Percentiles rank a stretch among this genome's conserved stretches.
Evolutionary conservation across 2,888 invertebrate species (phyloP).

Genomic region (Perizoma flavofasciatum): DNA sequence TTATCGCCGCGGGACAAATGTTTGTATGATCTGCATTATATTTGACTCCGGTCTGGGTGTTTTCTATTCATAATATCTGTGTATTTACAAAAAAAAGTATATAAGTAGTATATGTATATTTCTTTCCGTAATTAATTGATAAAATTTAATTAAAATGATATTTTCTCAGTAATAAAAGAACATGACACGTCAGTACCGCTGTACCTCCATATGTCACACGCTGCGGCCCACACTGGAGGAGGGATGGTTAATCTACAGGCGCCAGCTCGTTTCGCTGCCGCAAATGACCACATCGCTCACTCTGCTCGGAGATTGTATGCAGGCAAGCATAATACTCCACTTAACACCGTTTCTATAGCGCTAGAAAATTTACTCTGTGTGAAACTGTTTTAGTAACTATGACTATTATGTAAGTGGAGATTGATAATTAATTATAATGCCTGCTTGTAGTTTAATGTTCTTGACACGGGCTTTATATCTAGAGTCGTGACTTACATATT

Average conservation of each 20-base stretch:
- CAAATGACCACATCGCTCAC: constrained; percentile 87
- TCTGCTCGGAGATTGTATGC: constrained; percentile 87
- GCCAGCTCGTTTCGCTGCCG: constrained; percentile 85
- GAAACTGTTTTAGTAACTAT: constrained; percentile 6
- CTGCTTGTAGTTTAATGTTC: constrained; percentile 14
- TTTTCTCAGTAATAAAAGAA: constrained; percentile 74
- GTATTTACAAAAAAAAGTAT: no score
- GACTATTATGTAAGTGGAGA: constrained; percentile 8
- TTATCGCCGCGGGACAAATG: no score
- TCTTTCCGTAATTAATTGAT: no score
- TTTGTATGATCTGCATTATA: no score
- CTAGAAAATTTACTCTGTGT: constrained; percentile 15
- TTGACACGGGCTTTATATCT: constrained; percentile 6
- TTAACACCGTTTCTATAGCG: constrained; percentile 2
- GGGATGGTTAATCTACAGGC: constrained; percentile 87
- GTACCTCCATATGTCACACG: constrained; percentile 90
- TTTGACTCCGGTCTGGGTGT: no score
- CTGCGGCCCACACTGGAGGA: constrained; percentile 90
- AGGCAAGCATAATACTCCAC: constrained; percentile 70
- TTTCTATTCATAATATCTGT: no score
- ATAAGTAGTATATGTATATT: no score
- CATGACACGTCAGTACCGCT: constrained; percentile 85
- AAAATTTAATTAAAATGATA: neutral
- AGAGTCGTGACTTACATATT: neutral
- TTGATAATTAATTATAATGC: constrained; percentile 9